Conservation (phyloP, 35 echinoderm and acorn worm species). For the Nesometra sesokonis region DNA sequence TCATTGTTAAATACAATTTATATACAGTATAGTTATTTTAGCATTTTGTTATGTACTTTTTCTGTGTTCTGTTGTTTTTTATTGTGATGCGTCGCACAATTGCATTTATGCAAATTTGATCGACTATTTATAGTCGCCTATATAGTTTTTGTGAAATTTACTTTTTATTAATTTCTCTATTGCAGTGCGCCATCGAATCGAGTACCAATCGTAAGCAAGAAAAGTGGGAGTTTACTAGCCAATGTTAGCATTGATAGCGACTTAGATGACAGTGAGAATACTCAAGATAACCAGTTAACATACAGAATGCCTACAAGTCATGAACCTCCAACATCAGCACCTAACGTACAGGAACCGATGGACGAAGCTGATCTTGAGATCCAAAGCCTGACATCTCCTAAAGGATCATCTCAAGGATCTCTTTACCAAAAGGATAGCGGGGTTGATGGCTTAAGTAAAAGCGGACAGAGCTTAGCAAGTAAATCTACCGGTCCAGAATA, state of each 20-base stretch:
- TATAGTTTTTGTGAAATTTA: too few relatives aligned
- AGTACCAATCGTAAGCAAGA: background rate
- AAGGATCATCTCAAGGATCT: background rate
- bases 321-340: background rate
- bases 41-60: too few relatives aligned
- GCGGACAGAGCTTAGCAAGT: background rate
- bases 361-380: slow-evolving; percentile 47
- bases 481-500: background rate
- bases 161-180: background rate
- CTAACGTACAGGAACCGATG: background rate
- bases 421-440: background rate
- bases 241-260: slow-evolving; percentile 95
- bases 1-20: too few relatives aligned
- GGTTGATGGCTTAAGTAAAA: background rate
- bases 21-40: too few relatives aligned
- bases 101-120: too few relatives aligned
- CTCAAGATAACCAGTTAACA: slow-evolving; percentile 28
- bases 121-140: too few relatives aligned
- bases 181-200: background rate
- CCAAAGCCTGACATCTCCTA: slow-evolving; percentile 41
- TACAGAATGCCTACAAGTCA: slow-evolving; percentile 4
- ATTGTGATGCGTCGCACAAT: too few relatives aligned
- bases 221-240: slow-evolving; percentile 54
- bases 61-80: too few relatives aligned
- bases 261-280: slow-evolving; percentile 19